Base-by-base conservation (phyloP, 2,888 invertebrate genomes). In the Loripinus fragilis region DNA sequence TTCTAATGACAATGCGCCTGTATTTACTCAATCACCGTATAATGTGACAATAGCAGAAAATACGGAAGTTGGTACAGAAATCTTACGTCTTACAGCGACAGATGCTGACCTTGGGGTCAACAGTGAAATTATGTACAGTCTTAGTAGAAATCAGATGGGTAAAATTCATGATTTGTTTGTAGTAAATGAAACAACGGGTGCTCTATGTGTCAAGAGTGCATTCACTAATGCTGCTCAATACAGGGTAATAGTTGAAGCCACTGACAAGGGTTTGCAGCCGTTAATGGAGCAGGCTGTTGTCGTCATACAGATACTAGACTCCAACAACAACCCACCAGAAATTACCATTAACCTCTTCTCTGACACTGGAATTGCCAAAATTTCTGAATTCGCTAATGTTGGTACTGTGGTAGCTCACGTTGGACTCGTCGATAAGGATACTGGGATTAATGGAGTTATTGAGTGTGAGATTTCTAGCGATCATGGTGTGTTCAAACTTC, bases 281-380 rank as follows among this genome's bases (percentile, higher is more conserved):
- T 80, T 88, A 42, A 86, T 89, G 25, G 81, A 89, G 20, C 86
- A 89, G 71, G 83, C 88, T 10, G 80, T 86, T 20, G 88, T 91
- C n/a, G 81, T 80, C 45, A 84, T 90, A n/a, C 86, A 80, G 2
- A 96, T 98, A 12, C 97, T 97, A 90, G 94, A 94, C 78, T 98
- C 98, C 93, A 98, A 98, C 94, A 98, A 98, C 93, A 98, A 98
- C 93, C 98, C 98, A 7, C 98, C 98, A 0, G 95, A 97, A 42
- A 88, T 90, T 64, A 89, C 86, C 67, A 80, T 89, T 15, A 89
- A 89, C 78, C 72, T 90, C 35, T 84, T 91, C 74, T 88, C 89
- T 7, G 80, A 81, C 25, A 74, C 82, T 20, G 77, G 74, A 25
- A 83, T 85, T 7, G 91, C 88, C 10, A 77, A 78, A 12, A 83